Base-by-base conservation (phyloP, 2,888 invertebrate species). In the Drosophila gaucha region DNA sequence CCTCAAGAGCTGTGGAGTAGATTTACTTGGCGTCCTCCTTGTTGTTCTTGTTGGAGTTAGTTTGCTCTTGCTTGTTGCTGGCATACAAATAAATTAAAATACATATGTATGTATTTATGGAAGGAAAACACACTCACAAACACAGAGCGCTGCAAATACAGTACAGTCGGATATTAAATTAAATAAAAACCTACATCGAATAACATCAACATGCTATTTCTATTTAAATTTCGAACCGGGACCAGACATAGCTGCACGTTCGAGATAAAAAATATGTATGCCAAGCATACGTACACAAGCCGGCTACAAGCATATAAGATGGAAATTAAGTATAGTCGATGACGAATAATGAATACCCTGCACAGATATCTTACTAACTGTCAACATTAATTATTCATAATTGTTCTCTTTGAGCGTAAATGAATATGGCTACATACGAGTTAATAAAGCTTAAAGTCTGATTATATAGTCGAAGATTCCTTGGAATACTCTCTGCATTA, bases 201-300 rank as follows among this genome's bases (percentile, higher is more conserved):
- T 72, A 76, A 68, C 77, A 73, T 75, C 77, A 86, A 75, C 71
- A 80, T 79, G 70, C 78, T 78, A 73, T 84, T 80, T 80, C 78
- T 86, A 84, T 86, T 84, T 86, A 84, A 86, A 84, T 84, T 84
- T 84, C 65, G 67, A 78, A 60, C 65, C 46, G 43, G 57, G 57
- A 49, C 55, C 60, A 58, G 52, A 47, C 80, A 84, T 84, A 54
- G 84, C 86, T 86, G 84, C 84, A 84, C 84, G 84, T 77, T 67
- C 67, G 52, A 84, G 84, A 84, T 84, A 84, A 84, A 84, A 76
- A 77, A 80, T 69, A 80, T 66, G 66, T 50, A 35, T 33, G 55
- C 54, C 39, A 64, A 44, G 66, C 54, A 67, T 47, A 14, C 38
- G 39, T 22, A 49, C 35, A 30, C 18, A 47, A 26, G 35, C 35